Base-by-base conservation (phyloP, 2,113 vertebrate genomes). In the Sprattus sprattus region DNA sequence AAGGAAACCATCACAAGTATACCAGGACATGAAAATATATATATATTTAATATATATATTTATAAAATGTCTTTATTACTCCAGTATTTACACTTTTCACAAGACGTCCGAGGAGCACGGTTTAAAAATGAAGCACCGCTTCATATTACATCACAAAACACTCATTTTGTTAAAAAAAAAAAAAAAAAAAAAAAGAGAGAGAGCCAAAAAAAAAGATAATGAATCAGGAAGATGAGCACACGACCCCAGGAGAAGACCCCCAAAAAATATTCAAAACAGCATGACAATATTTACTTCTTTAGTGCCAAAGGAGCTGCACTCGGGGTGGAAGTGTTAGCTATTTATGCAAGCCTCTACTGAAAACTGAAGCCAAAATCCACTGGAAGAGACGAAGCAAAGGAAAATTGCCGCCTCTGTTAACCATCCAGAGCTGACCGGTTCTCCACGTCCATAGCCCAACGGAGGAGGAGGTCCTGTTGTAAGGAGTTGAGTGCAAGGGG, bases 1-100 rank as follows among this genome's bases (percentile, higher is more conserved):
- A 94, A 93, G 89, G 91, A 91, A 94, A 92, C 93, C 91, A 94
- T 92, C 95, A 94, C 95, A 94, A 96, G 95, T 94, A 94, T 94
- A 95, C 92, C 94, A 88, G 94, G 93, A 96, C 94, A 93, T 93
- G 94, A 94, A 96, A 96, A 96, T 95, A 92, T 89, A 92, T 89
- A 91, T 92, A 93, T 89, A 90, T 93, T 93, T 94, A 92, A 93
- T 88, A 89, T 94, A 94, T 95, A 91, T 91, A 94, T 95, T 95
- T 93, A 94, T 94, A 94, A 93, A 92, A 93, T 91, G 88, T 94
- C 91, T 94, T 93, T 95, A 95, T 94, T 95, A 95, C 94, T 95
- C 95, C 95, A 93, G 88, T 98, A 98, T 98, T 95, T 98, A 98
- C 97, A 98, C 90, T 96, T 97, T 97, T 96, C 96, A 98, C 96